Conservation (phyloP, 2,797 vertebrate genomes). For the Anniella stebbinsi region DNA sequence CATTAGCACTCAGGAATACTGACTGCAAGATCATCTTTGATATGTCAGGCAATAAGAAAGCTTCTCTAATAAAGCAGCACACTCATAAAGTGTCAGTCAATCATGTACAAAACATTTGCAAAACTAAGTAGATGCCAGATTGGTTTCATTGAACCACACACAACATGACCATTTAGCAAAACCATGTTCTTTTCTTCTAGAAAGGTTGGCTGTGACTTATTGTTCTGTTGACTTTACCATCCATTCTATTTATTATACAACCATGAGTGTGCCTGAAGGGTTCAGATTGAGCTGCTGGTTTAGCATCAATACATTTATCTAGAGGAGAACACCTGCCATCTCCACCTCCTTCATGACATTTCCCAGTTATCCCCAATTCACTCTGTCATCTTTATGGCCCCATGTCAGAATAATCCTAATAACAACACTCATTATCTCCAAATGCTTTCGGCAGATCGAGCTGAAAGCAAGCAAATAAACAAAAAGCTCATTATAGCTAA, state of each 20-base stretch:
- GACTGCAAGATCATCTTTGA: not conserved
- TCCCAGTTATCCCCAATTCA: not conserved
- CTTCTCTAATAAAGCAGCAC: not conserved
- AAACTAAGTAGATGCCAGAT: not conserved
- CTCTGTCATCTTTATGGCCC: not conserved
- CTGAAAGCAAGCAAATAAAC: constrained; percentile 1
- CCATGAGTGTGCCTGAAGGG: not conserved
- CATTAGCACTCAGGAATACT: not conserved
- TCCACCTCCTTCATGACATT: not conserved
- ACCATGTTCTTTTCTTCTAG: not conserved
- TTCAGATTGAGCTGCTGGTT: not conserved
- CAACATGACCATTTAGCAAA: not conserved
- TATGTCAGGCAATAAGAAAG: not conserved
- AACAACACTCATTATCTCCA: not conserved
- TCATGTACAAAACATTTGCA: not conserved
- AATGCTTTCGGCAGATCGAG: not conserved
- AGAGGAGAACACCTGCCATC: not conserved
- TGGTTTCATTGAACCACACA: not conserved
- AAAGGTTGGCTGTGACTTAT: not conserved
- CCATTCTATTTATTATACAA: not conserved
- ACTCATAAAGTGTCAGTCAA: not conserved
- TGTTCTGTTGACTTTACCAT: not conserved
- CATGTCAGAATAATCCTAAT: constrained; percentile 1
- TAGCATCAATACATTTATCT: not conserved
- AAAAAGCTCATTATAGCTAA: constrained; percentile 8